These are phyloP conservation scores for Sebastes reedi DNA, from an alignment of 2,797 vertebrate species.

Conservation along the genomic window DNA sequence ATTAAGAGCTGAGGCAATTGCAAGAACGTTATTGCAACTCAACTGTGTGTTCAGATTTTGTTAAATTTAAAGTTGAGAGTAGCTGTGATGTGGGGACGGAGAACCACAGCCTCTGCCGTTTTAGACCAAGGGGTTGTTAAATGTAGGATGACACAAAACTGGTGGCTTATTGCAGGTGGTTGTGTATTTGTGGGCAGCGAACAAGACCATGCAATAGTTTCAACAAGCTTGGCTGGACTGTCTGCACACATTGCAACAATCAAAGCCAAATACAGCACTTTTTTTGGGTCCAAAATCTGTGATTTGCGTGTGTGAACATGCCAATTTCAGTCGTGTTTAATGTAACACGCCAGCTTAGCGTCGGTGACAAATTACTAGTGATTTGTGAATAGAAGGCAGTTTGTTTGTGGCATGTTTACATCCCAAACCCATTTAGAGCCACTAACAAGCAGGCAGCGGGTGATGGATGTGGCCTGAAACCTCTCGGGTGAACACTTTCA, in stretches of 20 bases:
- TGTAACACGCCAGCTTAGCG: background rate
- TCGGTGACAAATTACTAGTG: background rate
- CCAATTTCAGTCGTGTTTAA: background rate
- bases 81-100: background rate
- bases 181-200: slow-evolving; percentile 21
- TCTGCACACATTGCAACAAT: background rate
- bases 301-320: background rate
- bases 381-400: background rate
- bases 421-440: background rate
- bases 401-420: background rate
- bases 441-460: background rate
- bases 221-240: slow-evolving; percentile 15
- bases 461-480: background rate
- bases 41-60: too few relatives aligned
- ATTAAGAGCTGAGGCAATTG: background rate
- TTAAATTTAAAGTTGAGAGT: background rate
- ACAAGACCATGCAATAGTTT: slow-evolving; percentile 10
- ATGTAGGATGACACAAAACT: background rate
- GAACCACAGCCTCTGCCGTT: background rate
- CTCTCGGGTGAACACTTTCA: background rate
- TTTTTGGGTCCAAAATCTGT: slow-evolving; percentile 7
- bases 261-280: background rate
- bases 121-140: background rate
- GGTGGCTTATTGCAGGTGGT: background rate
- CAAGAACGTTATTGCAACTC: background rate